These are phyloP conservation scores for Anableps anableps DNA, from an alignment of 2,797 vertebrate genomes.

Conservation along the genomic window DNA sequence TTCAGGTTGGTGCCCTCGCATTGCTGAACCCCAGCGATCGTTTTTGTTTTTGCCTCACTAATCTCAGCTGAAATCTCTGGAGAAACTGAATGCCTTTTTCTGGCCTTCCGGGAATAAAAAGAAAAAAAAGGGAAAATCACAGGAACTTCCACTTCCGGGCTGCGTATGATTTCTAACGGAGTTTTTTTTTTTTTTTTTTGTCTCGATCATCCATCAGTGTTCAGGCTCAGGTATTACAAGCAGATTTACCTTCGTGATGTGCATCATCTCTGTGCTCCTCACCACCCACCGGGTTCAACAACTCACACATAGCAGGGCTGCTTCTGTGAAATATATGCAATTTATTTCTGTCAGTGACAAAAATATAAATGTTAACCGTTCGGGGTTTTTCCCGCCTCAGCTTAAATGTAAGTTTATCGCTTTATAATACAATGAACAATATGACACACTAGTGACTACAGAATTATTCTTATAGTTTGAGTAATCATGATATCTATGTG, in stretches of 20 bases:
- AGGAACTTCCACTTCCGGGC: constrained; percentile 33
- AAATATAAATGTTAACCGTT: not conserved
- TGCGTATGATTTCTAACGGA: constrained; percentile 11
- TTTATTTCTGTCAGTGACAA: not conserved
- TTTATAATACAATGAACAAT: not conserved
- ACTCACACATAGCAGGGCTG: constrained; percentile 32
- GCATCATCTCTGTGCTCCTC: constrained; percentile 56
- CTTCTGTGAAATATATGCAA: constrained; percentile 29
- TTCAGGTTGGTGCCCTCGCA: constrained; percentile 11
- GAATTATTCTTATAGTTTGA: not conserved
- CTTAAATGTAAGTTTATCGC: not conserved
- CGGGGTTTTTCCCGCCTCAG: not conserved
- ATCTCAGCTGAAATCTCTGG: constrained; percentile 11
- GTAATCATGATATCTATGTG: not conserved
- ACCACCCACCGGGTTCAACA: constrained; percentile 65
- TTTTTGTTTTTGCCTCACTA: constrained; percentile 2
- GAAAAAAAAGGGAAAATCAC: not conserved
- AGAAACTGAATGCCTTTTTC: not conserved
- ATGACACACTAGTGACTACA: not conserved
- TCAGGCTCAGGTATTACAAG: constrained; percentile 23
- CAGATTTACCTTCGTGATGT: constrained; percentile 57
- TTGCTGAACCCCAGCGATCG: constrained; percentile 10
- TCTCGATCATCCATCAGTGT: constrained; percentile 18
- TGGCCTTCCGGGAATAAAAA: constrained; percentile 4
- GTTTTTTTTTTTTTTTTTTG: not conserved